Base-by-base conservation (phyloP, 1,140 invertebrate species). In the Thaumatotibia leucotreta region DNA sequence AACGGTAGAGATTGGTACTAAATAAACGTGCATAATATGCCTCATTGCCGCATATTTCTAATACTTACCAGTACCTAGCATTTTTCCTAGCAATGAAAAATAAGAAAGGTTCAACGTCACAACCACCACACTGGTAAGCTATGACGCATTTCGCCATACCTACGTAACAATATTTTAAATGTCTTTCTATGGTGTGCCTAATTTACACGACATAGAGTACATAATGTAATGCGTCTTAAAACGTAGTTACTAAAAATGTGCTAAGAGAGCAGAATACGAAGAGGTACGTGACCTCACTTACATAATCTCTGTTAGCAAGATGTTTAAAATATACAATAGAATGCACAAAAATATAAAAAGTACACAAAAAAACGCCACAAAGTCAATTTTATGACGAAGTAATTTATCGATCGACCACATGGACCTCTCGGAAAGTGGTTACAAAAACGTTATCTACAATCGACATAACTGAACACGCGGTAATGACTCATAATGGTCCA, bases 211-310 rank as follows among this genome's bases (percentile, higher is more conserved):
- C 1, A 20, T 20, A 45, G 3, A 8, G 39, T 14, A 39, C 35
- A 39, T 9, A 39, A 39, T 14, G n/a, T 4, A 39, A 1, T 39
- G n/a, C 1, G 35, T n/a, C 14, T 39, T 39, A 3, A 5, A 11
- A 9, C 14, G 35, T 23, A 39, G 76, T 65, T 70, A 67, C 68
- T 24, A 73, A 64, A 20, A 1, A 31, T 31, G 4, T 4, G 1
- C n/a, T 14, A 14, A 24, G 14, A 4, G 24, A 61, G 5, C 11
- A 61, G 11, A 27, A 61, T 61, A 22, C 11, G 33, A 62, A 10
- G 32, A 29, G 20, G 20, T 62, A 35, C 10, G 17, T 31, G 20
- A 62, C 32, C 14, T 10, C 10, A 22, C 29, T 29, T 29, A 58
- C n/a, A 58, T 45, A 45, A 45, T 20, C 0, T 20, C 4, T 20